Evolutionary conservation across 2,113 vertebrate genomes (phyloP).

Genomic region (Microcebus tavaratra): DNA sequence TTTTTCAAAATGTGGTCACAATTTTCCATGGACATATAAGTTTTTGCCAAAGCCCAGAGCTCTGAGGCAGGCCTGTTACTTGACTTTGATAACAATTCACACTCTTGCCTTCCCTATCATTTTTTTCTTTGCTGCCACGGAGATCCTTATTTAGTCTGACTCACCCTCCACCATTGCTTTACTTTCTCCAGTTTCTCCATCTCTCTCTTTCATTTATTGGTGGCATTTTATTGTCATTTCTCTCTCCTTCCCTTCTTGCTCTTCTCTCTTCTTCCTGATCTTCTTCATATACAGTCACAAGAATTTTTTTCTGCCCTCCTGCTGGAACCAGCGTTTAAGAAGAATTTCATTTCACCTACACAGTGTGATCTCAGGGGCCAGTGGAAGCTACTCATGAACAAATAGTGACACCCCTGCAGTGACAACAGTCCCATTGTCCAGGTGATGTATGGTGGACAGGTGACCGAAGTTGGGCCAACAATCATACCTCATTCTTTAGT

Average conservation of each 20-base stretch:
- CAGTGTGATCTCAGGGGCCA: not conserved
- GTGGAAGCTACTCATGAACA: not conserved
- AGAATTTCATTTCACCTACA: not conserved
- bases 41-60: not conserved
- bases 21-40: not conserved
- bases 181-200: not conserved
- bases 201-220: not conserved
- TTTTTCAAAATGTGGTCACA: conserved; percentile 34
- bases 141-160: not conserved
- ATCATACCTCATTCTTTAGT: not conserved
- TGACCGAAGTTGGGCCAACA: not conserved
- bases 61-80: not conserved
- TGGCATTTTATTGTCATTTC: not conserved
- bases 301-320: not conserved
- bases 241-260: not conserved
- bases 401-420: not conserved
- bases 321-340: not conserved
- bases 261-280: not conserved
- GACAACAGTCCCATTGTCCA: not conserved
- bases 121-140: not conserved
- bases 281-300: not conserved
- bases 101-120: not conserved
- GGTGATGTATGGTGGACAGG: too few species aligned
- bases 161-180: not conserved
- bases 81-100: not conserved